These are phyloP conservation scores for Dione juno DNA, from an alignment of 2,888 invertebrate genomes.

Conservation along the genomic window DNA sequence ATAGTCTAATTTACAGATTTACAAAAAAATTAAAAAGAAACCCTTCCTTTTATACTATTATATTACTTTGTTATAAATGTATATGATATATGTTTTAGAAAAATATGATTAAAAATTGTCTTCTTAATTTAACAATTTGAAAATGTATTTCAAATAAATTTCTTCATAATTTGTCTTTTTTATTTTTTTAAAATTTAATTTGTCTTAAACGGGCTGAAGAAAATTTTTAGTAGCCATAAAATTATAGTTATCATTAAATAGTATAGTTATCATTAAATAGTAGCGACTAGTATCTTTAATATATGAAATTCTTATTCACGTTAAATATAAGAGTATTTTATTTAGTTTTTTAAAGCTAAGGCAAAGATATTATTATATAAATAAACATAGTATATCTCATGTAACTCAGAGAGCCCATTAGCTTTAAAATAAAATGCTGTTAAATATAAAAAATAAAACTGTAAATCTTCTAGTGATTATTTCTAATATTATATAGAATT, in stretches of 20 bases:
- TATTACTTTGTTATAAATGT: background rate
- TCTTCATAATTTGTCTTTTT: too few relatives aligned
- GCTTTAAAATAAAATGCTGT: constrained; percentile 4
- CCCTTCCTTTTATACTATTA: background rate
- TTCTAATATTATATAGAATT: constrained; percentile 1
- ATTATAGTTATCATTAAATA: too few relatives aligned
- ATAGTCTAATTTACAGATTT: too few relatives aligned
- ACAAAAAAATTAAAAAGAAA: too few relatives aligned
- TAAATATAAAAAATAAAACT: background rate
- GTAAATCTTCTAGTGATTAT: constrained; percentile 22
- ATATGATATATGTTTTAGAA: background rate
- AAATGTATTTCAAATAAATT: too few relatives aligned
- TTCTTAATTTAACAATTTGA: too few relatives aligned
- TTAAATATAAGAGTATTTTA: background rate
- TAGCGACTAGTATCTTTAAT: too few relatives aligned
- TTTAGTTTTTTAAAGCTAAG: background rate
- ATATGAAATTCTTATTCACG: background rate
- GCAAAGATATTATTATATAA: constrained; percentile 3
- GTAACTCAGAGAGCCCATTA: constrained; percentile 9
- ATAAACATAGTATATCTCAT: constrained; percentile 16
- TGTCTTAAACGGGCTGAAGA: too few relatives aligned
- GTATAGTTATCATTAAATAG: too few relatives aligned
- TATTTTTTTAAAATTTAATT: too few relatives aligned
- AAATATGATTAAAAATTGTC: too few relatives aligned
- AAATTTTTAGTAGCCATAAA: too few relatives aligned